These are phyloP conservation scores for Neolamprologus caudopunctatus DNA, from an alignment of 2,113 vertebrate genomes.

Conservation along the genomic window DNA sequence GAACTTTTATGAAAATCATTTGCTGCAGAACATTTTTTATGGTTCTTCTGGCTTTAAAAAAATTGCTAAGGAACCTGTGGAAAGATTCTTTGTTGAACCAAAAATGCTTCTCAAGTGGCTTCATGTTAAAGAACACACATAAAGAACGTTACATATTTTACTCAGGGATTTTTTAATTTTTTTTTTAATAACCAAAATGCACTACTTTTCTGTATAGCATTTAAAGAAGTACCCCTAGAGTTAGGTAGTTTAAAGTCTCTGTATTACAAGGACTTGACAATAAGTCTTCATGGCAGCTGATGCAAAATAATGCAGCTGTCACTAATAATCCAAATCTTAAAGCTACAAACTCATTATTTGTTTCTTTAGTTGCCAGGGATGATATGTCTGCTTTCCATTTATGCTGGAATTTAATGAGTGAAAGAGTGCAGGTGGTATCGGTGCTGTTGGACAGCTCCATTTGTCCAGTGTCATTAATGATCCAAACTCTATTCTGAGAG, in stretches of 20 bases:
- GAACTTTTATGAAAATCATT: not conserved
- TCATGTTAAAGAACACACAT: not conserved
- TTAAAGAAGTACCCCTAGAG: not conserved
- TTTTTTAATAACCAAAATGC: not conserved
- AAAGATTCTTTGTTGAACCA: not conserved
- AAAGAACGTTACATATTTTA: not conserved
- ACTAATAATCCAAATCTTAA: not conserved
- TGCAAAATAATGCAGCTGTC: not conserved
- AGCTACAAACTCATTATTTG: not conserved
- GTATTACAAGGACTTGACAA: not conserved
- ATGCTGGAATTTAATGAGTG: not conserved
- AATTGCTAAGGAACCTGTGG: not conserved
- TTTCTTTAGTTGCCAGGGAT: not conserved
- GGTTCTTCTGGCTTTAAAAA: not conserved
- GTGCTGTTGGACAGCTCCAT: not conserved
- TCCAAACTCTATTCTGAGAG: not conserved
- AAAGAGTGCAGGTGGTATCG: not conserved
- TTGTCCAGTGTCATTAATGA: not conserved
- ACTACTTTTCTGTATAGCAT: not conserved
- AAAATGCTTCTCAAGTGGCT: not conserved
- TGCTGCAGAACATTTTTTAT: not conserved
- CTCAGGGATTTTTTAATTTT: fast-evolving
- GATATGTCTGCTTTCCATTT: not conserved
- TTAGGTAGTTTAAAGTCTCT: not conserved
- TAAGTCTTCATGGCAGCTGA: not conserved